Percentiles rank a stretch among this genome's conserved stretches.
These are phyloP conservation scores for Oncorhynchus tshawytscha DNA, from an alignment of 2,113 vertebrate genomes.

Conservation along the genomic window DNA sequence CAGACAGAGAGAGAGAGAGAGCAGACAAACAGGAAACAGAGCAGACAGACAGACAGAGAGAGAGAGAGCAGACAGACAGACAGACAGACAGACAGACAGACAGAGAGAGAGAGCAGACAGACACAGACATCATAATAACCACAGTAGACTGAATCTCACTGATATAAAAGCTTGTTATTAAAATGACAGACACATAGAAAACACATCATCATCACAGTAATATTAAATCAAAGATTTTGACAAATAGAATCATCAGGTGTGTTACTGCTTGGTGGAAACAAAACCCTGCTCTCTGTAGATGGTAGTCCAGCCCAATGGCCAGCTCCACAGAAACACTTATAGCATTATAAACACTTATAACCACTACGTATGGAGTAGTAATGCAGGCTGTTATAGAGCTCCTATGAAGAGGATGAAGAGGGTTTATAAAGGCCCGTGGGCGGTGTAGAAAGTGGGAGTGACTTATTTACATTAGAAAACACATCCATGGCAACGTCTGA, in stretches of 20 bases:
- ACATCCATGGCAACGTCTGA: not conserved
- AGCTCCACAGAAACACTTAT: slow-evolving; percentile 49
- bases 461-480: slow-evolving; percentile 32
- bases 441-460: slow-evolving; percentile 42
- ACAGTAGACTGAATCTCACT: slow-evolving; percentile 12
- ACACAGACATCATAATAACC: too few species aligned
- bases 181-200: slow-evolving; percentile 65
- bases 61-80: not conserved
- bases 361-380: slow-evolving; percentile 37
- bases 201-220: slow-evolving; percentile 62
- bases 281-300: too few species aligned
- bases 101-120: too few species aligned
- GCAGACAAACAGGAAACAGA: not conserved
- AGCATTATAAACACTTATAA: slow-evolving; percentile 32
- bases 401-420: slow-evolving; percentile 28
- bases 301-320: slow-evolving; percentile 24
- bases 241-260: too few species aligned
- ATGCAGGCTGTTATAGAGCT: slow-evolving; percentile 34
- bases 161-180: slow-evolving; percentile 68
- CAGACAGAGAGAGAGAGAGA: too few species aligned
- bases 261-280: too few species aligned
- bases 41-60: too few species aligned
- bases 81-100: too few species aligned
- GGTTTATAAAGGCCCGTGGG: slow-evolving; percentile 35
- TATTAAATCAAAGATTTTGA: too few species aligned